Evolutionary conservation across 2,797 vertebrate genomes (phyloP).

Genomic region (Hemibagrus guttatus): DNA sequence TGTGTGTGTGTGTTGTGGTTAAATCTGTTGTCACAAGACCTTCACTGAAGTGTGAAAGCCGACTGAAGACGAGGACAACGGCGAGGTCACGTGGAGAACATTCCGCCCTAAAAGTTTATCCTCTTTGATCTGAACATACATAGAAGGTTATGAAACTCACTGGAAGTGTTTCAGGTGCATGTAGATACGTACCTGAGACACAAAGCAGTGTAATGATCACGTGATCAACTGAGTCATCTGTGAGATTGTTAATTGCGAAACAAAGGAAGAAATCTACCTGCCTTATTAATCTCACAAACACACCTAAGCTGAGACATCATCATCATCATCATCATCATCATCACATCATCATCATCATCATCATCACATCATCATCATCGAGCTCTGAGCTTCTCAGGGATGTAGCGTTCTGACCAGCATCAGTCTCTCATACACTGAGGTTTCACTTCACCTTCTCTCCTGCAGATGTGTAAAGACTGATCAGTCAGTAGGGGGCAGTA

Average conservation of each 20-base stretch:
- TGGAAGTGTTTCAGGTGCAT: not conserved
- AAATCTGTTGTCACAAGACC: not conserved
- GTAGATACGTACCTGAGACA: not conserved
- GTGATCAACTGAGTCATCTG: too few relatives aligned
- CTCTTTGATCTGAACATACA: not conserved
- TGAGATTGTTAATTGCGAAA: too few relatives aligned
- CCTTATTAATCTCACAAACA: not conserved
- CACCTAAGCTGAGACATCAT: not conserved
- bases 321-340: not conserved
- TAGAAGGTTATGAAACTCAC: not conserved
- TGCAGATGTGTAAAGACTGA: not conserved
- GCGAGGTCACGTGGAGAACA: not conserved
- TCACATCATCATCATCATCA: not conserved
- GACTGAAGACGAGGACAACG: not conserved
- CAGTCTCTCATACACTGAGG: not conserved
- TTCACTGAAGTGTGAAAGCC: not conserved
- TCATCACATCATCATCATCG: not conserved
- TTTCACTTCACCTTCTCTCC: not conserved
- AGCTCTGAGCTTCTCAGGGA: not conserved
- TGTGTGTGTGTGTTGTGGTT: not conserved
- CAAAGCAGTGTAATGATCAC: not conserved
- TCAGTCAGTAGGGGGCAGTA: not conserved
- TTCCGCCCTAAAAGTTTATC: not conserved
- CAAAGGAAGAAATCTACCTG: too few relatives aligned
- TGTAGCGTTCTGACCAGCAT: too few relatives aligned